Evolutionary conservation across 2,888 invertebrate species (phyloP), one percentile per base, ranked within the genome.

Genomic region (Spatulosminthurus flaviceps): DNA sequence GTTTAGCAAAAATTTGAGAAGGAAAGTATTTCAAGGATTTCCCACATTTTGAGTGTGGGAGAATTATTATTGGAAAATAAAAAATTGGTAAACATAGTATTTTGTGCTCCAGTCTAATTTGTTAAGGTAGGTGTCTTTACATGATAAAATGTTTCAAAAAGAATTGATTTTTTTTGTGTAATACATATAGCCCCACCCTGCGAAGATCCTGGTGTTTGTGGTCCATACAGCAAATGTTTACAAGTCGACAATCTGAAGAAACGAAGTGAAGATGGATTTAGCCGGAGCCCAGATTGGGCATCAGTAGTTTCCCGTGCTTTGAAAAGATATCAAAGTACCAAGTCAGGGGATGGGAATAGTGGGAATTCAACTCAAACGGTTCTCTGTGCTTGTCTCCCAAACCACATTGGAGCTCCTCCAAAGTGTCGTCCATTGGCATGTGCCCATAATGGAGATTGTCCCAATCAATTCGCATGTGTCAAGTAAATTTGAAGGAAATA

Each of bases 131-230:
- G n/a, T n/a, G n/a, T n/a, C n/a, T n/a, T n/a, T n/a, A n/a, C n/a
- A n/a, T n/a, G n/a, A n/a, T n/a, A n/a, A n/a, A n/a, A n/a, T n/a
- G n/a, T n/a, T n/a, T n/a, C n/a, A n/a, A n/a, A n/a, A n/a, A n/a
- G n/a, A n/a, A n/a, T n/a, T n/a, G n/a, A n/a, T n/a, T n/a, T n/a
- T n/a, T n/a, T n/a, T n/a, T n/a, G n/a, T n/a, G n/a, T n/a, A n/a
- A n/a, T n/a, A n/a, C n/a, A 61, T 41, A 73, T 66, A 85, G 84
- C 84, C 22, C 85, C 85, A 67, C 83, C 85, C 51, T 85, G 85
- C 79, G 83, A 85, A 82, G 84, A 84, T n/a, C 84, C 84, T 19
- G 85, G 85, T 24, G 85, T 85, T 7, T 85, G 85, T 67, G 85
- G 85, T 0, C 85, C 85, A 0, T 84, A 81, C 82, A 83, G 83